Base-by-base conservation (phyloP, 2,113 vertebrate species). In the Xiphias gladius region DNA sequence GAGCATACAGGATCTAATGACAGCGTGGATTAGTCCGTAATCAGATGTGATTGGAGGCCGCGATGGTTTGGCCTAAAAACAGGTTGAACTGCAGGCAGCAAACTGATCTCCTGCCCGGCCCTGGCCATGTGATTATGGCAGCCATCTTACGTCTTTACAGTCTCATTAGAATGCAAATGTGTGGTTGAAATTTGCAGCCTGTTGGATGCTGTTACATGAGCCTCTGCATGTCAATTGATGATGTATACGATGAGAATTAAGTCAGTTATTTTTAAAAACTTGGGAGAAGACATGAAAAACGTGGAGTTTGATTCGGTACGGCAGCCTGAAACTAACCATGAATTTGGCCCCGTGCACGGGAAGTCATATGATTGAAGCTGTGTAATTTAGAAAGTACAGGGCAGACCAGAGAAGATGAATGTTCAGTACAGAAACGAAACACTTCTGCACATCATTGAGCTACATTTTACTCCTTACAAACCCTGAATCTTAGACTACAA, bases 91-190 rank as follows among this genome's bases (percentile, higher is more conserved):
- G 37, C 64, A 41, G 76, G 8, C 64, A 46, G 75, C 20, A 73
- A 65, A 61, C 80, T 48, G 73, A 73, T 83, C 70, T 81, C 26
- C 61, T 55, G 67, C 20, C 28, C 35, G 52, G 10, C 62, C 66
- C n/a, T 46, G 59, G 83, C 88, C 76, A 89, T 81, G 88, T 88
- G 77, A 79, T 59, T 6, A 52, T 12, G 46, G 85, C 64, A 72
- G 86, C 82, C 85, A 90, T 91, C 46, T 91, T 92, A 14, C 59
- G 73, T 37, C 39, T 69, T n/a, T 64, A 68, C 10, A 30, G 39
- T 83, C 17, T 41, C 66, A 89, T 78, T 76, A n/a, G 16, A 81
- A 83, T 79, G 30, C 62, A 75, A 70, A 84, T 79, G 46, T 66
- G 32, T 39, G 50, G 39, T 43, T 57, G 69, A 54, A 55, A 65